Conservation (phyloP, 2,888 invertebrate species). For the Pardosa pseudoannulata region DNA sequence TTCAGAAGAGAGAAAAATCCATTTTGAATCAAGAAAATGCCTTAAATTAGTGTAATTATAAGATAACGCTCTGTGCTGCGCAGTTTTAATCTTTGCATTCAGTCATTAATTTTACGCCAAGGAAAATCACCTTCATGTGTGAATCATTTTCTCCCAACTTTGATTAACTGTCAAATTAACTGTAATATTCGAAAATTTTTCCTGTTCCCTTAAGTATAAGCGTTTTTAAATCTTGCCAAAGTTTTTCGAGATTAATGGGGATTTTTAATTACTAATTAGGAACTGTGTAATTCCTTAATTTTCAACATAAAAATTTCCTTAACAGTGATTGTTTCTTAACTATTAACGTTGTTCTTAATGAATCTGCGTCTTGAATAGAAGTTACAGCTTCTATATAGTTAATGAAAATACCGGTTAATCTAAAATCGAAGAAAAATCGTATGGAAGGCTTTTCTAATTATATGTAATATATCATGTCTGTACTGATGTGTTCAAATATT, state of each 20-base stretch:
- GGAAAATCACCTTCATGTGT: background rate
- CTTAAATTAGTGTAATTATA: slow-evolving; percentile 8
- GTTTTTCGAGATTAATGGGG: background rate
- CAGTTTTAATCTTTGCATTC: background rate
- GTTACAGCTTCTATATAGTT: too few relatives aligned
- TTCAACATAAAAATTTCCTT: background rate
- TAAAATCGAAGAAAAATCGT: too few relatives aligned
- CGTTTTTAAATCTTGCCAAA: background rate
- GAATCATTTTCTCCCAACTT: background rate
- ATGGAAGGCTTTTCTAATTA: too few relatives aligned
- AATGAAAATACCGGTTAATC: too few relatives aligned
- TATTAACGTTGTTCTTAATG: background rate
- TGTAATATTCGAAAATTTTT: background rate
- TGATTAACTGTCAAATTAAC: slow-evolving; percentile 10
- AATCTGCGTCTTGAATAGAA: too few relatives aligned
- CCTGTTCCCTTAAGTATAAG: background rate
- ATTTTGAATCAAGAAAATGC: background rate
- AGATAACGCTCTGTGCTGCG: background rate
- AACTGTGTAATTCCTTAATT: background rate
- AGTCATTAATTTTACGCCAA: background rate
- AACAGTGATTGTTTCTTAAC: too few relatives aligned
- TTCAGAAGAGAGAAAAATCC: background rate
- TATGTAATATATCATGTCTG: too few relatives aligned
- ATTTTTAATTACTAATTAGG: background rate
- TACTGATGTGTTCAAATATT: too few relatives aligned